Percentiles rank a stretch among this genome's conserved stretches.
phyloP scores from a whole-genome alignment of 2,888 invertebrate genomes.

The Ernsta delagoae region DNA sequence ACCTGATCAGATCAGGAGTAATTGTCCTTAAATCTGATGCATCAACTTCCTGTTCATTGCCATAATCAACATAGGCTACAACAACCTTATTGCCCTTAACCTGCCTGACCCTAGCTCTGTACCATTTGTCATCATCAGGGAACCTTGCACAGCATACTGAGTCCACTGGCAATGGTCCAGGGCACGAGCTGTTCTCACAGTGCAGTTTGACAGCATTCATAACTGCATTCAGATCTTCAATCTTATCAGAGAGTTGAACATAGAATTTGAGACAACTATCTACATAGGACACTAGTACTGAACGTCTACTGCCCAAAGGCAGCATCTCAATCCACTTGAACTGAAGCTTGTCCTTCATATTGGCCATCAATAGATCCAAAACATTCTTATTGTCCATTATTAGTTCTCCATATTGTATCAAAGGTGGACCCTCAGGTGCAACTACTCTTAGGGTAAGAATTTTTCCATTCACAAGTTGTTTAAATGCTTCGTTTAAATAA shows the following conservation, averaged over 20 bases:
- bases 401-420: constrained; percentile 91
- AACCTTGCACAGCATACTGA: constrained; percentile 92
- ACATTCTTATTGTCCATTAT: constrained; percentile 86
- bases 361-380: constrained; percentile 81
- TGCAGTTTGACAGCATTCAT: constrained; percentile 88
- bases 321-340: constrained; percentile 71
- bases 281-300: constrained; percentile 87
- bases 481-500: constrained; percentile 89
- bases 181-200: constrained; percentile 80
- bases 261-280: constrained; percentile 90
- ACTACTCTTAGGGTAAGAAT: constrained; percentile 87
- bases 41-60: constrained; percentile 93
- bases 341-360: constrained; percentile 70
- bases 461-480: constrained; percentile 87
- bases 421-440: constrained; percentile 88
- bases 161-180: constrained; percentile 82
- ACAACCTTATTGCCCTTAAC: constrained; percentile 84
- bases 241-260: constrained; percentile 87
- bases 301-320: constrained; percentile 66
- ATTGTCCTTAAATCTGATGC: constrained; percentile 86
- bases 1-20: constrained; percentile 85
- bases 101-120: constrained; percentile 91
- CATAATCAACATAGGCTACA: constrained; percentile 97
- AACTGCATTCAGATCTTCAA: constrained; percentile 85
- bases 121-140: constrained; percentile 93